Evolutionary conservation across 2,888 invertebrate species (phyloP).

Genomic region (Drosophila fungiperda): DNA sequence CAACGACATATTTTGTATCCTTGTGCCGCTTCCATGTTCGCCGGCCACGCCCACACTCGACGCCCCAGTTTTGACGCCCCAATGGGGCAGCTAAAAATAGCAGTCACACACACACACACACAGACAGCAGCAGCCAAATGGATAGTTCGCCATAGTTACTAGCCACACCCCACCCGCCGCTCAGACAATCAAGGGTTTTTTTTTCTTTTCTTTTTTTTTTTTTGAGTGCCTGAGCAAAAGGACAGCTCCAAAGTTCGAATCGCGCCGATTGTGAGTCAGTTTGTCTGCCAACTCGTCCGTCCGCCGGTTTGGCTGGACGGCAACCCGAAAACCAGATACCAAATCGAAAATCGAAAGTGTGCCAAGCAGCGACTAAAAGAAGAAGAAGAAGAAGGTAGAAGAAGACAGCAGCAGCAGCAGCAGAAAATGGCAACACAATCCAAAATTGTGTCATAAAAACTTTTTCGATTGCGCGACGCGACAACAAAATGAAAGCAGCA

Average conservation of each 20-base stretch:
- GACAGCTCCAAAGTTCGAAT: conserved; percentile 40
- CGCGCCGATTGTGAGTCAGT: conserved; percentile 38
- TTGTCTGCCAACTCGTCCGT: not conserved
- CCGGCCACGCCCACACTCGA: conserved; percentile 52
- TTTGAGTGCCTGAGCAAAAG: not conserved
- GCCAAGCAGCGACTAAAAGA: conserved; percentile 58
- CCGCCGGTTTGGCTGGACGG: conserved; percentile 8
- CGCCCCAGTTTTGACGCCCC: conserved; percentile 58
- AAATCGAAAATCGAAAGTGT: conserved; percentile 79
- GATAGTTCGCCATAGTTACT: not conserved
- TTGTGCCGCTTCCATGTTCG: conserved; percentile 57
- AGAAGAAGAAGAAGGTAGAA: not conserved
- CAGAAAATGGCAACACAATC: conserved; percentile 65
- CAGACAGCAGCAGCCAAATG: conserved; percentile 38
- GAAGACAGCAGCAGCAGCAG: conserved; percentile 6
- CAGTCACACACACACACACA: conserved; percentile 1
- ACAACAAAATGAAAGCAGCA: conserved; percentile 43
- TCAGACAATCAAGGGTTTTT: not conserved
- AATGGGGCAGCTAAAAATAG: conserved; percentile 59
- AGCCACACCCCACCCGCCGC: not conserved
- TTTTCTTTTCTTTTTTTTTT: not conserved
- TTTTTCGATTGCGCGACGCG: conserved; percentile 74
- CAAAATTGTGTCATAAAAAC: conserved; percentile 78
- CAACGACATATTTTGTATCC: conserved; percentile 58
- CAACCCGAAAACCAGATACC: conserved; percentile 34